These are phyloP conservation scores for Gallinago media DNA, from an alignment of 2,113 vertebrate genomes.

Conservation along the genomic window DNA sequence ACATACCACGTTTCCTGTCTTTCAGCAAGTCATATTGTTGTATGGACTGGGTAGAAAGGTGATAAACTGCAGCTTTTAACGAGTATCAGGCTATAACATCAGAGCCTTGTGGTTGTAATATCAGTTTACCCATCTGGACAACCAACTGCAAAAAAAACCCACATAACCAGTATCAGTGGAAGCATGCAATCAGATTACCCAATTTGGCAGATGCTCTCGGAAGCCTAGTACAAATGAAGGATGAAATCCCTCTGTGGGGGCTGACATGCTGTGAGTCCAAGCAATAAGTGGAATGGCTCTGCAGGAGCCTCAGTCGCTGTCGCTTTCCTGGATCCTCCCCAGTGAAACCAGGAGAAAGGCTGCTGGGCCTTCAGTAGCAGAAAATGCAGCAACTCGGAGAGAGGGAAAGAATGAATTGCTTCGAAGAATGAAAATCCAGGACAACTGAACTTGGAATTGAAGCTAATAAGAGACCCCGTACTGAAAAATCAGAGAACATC, in stretches of 20 bases:
- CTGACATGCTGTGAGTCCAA: not conserved
- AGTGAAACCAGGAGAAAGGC: not conserved
- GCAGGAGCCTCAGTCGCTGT: rapidly evolving
- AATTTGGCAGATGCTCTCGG: not conserved
- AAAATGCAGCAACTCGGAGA: rapidly evolving
- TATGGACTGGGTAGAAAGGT: not conserved
- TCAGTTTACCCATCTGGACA: not conserved
- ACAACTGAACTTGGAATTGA: not conserved
- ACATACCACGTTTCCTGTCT: not conserved
- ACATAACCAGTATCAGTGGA: not conserved
- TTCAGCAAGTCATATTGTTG: not conserved
- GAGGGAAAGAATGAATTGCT: not conserved
- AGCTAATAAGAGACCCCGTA: not conserved
- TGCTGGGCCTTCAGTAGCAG: not conserved
- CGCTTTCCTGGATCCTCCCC: not conserved
- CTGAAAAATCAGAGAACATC: not conserved
- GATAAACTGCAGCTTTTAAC: not conserved
- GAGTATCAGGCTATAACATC: not conserved
- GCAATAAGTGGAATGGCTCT: not conserved
- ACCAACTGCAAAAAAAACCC: not conserved
- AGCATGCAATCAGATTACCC: not conserved
- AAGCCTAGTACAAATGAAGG: not conserved
- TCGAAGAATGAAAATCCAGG: not conserved
- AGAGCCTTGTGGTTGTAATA: not conserved
- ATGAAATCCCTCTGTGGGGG: not conserved